Conservation (phyloP, 35 echinoderm and acorn worm species). For the Ophioderma brevispina region DNA sequence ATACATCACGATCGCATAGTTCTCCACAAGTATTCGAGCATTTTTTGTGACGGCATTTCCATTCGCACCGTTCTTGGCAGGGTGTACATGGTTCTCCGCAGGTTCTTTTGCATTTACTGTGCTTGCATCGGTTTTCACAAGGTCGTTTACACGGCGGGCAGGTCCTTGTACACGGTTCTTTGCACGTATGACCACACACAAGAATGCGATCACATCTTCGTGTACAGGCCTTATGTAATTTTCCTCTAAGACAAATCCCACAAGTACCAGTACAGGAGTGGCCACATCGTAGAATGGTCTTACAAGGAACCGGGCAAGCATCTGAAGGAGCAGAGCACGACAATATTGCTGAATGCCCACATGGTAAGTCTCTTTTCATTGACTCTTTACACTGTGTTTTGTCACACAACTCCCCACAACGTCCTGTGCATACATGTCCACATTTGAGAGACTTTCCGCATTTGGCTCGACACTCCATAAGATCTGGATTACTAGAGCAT, state of each 20-base stretch:
- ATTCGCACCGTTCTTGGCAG: conserved; percentile 50
- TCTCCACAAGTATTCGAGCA: conserved; percentile 59
- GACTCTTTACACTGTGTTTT: conserved; percentile 20
- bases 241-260: conserved; percentile 36
- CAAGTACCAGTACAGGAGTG: conserved; percentile 62
- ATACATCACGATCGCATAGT: conserved; percentile 42
- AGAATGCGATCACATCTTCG: conserved; percentile 7
- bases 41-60: conserved; percentile 51
- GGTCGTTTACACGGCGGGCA: conserved; percentile 26
- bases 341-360: conserved; percentile 64
- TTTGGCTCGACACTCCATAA: conserved; percentile 27
- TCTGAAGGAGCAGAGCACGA: conserved; percentile 45
- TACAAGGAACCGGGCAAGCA: conserved; percentile 49
- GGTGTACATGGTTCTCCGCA: conserved; percentile 71
- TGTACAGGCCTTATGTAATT: conserved; percentile 53
- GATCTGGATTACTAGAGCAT: conserved; percentile 24
- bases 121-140: conserved; percentile 74
- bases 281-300: conserved; percentile 57
- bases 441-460: conserved; percentile 41
- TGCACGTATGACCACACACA: conserved; percentile 47
- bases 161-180: conserved; percentile 9
- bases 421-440: conserved; percentile 57
- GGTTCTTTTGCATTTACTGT: conserved; percentile 55
- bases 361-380: conserved; percentile 38
- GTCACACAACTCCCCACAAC: conserved; percentile 59